Base-by-base conservation (phyloP, 2,888 invertebrate species). In the Globia sparganii region DNA sequence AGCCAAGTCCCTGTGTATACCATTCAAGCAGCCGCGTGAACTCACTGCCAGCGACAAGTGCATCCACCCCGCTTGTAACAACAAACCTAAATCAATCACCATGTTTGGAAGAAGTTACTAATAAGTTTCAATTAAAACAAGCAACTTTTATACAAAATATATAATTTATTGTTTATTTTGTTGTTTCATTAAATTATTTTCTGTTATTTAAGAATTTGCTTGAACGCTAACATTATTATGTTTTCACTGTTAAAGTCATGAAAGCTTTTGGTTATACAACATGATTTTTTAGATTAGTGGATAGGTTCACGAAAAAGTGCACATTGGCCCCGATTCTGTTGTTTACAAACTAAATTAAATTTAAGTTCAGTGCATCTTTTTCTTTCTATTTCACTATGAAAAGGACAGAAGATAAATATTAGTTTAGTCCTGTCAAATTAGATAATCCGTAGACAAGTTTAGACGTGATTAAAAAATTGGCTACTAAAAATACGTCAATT, bases 1-100 rank as follows among this genome's bases (percentile, higher is more conserved):
- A 61, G 99, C 99, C 13, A 99, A 99, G 95, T 98, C 99, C 15
- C 97, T 99, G n/a, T 99, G 99, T 94, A 99, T 99, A 91, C 99
- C 99, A 5, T 98, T 99, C 94, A 97, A 98, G 69, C 99, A 99
- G 91, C 98, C 98, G 0, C 97, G 97, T 4, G 92, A 96, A 6
- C 97, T 98, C 64, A 92, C 97, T 11, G 92, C 96, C 18, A 92
- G 94, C 5, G 97, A 98, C 84, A 98, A 97, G 88, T 99, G 99
- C 94, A 98, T 99, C 88, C 97, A 99, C 95, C 99, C 99, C 0
- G 97, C 96, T 74, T 99, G 99, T 95, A 97, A 94, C 40, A 97
- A 97, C 75, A 98, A 98, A 90, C 98, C 99, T 4, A 97, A 98
- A 91, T 98, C 96, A 94, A 99, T 98, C 93, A 98, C 99, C 2